These are phyloP conservation scores for Romanogobio albipinnatus DNA, from an alignment of 2,113 vertebrate species.

Conservation along the genomic window DNA sequence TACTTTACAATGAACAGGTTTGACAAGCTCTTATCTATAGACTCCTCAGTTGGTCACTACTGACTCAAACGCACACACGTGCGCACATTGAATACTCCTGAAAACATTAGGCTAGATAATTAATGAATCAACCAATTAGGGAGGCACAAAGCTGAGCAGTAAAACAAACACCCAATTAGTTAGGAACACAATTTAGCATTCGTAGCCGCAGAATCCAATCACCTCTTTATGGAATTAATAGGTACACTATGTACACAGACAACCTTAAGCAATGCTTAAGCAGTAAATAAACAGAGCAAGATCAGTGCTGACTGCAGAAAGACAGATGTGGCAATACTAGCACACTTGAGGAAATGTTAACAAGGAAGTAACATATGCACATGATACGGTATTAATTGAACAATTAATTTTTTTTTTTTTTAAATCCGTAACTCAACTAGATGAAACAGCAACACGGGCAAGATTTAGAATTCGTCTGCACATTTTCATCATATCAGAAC, in stretches of 20 bases:
- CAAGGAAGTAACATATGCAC: background rate
- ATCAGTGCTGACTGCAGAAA: background rate
- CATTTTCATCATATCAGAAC: too few species aligned
- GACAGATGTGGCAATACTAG: conserved; percentile 3
- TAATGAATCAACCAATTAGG: conserved; percentile 50
- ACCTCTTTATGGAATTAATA: conserved; percentile 51
- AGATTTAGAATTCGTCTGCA: too few species aligned
- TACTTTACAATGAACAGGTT: conserved; percentile 44
- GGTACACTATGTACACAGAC: conserved; percentile 37
- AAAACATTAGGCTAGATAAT: conserved; percentile 45
- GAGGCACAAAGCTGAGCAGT: conserved; percentile 33
- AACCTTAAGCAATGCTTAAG: conserved; percentile 24
- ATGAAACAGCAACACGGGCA: background rate
- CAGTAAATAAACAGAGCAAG: background rate
- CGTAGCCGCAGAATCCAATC: conserved; percentile 34
- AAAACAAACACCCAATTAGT: conserved; percentile 54
- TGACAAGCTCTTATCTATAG: conserved; percentile 50
- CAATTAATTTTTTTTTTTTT: background rate
- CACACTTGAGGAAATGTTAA: background rate
- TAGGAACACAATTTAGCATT: conserved; percentile 39
- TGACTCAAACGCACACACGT: background rate
- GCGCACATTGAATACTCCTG: conserved; percentile 3
- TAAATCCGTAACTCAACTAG: background rate
- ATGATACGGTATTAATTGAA: background rate
- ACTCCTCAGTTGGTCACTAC: conserved; percentile 36